Conservation (phyloP, 1,140 invertebrate species). For the Drosophila subpulchrella region DNA sequence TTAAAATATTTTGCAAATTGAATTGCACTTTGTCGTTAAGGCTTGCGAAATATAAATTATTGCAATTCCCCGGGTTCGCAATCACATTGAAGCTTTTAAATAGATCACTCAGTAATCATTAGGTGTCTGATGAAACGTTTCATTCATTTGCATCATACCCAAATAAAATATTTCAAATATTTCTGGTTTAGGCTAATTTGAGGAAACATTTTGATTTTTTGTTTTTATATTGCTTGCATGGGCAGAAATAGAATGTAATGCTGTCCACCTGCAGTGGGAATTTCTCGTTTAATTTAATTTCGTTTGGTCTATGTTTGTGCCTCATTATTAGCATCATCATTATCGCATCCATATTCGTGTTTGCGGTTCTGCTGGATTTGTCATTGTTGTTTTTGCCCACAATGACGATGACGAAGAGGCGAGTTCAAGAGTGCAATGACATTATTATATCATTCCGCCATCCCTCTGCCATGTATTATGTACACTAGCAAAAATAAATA, state of each 20-base stretch:
- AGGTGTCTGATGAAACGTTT: conserved; percentile 3
- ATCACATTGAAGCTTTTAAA: neutral
- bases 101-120: neutral
- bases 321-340: conserved; percentile 24
- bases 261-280: conserved; percentile 8
- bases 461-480: neutral
- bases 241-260: conserved; percentile 3
- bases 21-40: neutral
- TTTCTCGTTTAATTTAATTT: neutral
- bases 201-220: conserved; percentile 6
- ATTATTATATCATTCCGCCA: conserved; percentile 29
- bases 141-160: neutral
- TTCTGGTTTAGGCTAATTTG: neutral
- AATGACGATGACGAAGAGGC: conserved; percentile 7
- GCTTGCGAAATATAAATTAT: neutral
- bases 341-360: conserved; percentile 32
- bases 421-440: conserved; percentile 64
- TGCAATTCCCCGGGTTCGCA: neutral
- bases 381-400: conserved; percentile 30
- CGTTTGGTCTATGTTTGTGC: neutral
- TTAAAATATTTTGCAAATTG: neutral
- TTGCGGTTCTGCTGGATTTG: conserved; percentile 22
- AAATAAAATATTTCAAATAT: conserved; percentile 1
- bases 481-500: conserved; percentile 3
- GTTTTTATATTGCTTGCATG: neutral